Base-by-base conservation (phyloP, 2,113 vertebrate species). In the Budorcas taxicolor region DNA sequence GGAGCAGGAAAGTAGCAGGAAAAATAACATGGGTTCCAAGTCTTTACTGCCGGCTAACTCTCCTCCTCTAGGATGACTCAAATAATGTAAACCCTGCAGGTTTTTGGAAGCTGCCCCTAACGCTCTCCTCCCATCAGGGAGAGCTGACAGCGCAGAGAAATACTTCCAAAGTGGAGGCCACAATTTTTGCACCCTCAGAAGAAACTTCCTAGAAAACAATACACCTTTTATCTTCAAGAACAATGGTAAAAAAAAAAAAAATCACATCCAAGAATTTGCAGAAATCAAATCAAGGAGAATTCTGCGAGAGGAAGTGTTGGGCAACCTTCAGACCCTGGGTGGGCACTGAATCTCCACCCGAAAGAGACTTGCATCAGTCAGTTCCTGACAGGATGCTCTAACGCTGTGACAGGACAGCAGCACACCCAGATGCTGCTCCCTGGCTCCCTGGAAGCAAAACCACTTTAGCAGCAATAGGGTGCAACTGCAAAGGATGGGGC, bases 131-230 rank as follows among this genome's bases (percentile, higher is more conserved):
- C 81, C 86, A 57, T 85, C 47, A 92, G 29, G 92, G 67, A 96
- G 97, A 96, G 91, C 47, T 67, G 17, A 81, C 3, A 0, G n/a
- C 25, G 64, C 58, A 98, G 45, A 96, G 91, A 97, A 97, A 97
- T 25, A 78, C 76, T 97, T 64, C 64, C 91, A 95, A 85, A 36
- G 93, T 81, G 50, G 86, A 96, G 95, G 50, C 91, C 88, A 85
- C 89, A 94, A 93, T 90, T 97, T 94, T 89, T 83, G 89, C 91
- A 98, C 74, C 47, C 62, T 97, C 40, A 90, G 83, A 95, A 96
- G 64, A 97, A 98, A 98, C 97, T 97, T 98, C 97, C 95, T 98
- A 96, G 97, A 98, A 98, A 98, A 98, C 95, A 97, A 98, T 87
- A 57, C 5, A 87, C 89, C 91, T 98, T 97, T 97, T 76, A 97